Conservation (phyloP, 2,888 invertebrate genomes). For the Pristionchus mayeri region DNA sequence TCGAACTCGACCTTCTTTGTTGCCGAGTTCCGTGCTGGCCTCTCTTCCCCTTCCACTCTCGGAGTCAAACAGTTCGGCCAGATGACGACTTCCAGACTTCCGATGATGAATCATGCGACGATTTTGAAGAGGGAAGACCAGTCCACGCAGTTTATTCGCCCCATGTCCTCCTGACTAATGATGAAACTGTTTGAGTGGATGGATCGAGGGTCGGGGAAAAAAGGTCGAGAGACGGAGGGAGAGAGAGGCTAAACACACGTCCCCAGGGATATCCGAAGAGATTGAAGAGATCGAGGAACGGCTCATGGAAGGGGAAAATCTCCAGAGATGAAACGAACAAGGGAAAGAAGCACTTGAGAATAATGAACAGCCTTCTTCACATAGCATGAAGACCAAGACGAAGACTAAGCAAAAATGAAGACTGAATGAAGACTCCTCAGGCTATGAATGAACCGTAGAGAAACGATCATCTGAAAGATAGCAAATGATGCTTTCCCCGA, state of each 20-base stretch:
- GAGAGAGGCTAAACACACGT: not conserved
- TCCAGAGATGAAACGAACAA: not conserved
- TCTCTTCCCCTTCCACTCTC: no score
- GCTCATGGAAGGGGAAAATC: not conserved
- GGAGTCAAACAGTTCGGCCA: not conserved
- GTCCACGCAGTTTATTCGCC: not conserved
- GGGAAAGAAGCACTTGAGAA: conserved; percentile 19
- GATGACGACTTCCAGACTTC: conserved; percentile 7
- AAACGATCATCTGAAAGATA: no score
- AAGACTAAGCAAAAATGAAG: no score
- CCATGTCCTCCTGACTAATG: not conserved
- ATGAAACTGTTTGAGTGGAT: conserved; percentile 2
- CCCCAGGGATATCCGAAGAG: not conserved
- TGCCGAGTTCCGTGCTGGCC: no score
- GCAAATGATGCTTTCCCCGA: no score
- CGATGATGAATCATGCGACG: not conserved
- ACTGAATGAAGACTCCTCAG: no score
- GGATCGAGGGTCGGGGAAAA: not conserved
- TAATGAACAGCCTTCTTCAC: no score
- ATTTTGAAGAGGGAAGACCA: conserved; percentile 23
- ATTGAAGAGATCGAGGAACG: conserved; percentile 10
- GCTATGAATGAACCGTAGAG: no score
- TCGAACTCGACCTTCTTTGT: no score
- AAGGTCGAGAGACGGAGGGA: not conserved
- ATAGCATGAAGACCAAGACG: no score